Evolutionary conservation across 2,888 invertebrate genomes (phyloP).

Genomic region (Gisinianus flammeolus): DNA sequence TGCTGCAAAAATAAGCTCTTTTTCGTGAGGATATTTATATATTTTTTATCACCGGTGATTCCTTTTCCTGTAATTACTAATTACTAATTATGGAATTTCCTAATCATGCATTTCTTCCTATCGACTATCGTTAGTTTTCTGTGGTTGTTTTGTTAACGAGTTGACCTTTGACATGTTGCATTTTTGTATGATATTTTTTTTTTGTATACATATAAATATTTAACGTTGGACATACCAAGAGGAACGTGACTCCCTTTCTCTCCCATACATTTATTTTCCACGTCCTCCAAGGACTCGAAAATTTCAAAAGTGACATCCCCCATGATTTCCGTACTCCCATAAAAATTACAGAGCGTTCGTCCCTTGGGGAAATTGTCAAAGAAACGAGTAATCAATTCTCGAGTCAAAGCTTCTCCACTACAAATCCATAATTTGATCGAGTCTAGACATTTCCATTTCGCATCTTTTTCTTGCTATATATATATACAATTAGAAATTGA

Average conservation of each 20-base stretch:
- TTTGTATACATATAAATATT: not conserved
- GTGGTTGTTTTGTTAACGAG: no score
- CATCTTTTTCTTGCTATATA: not conserved
- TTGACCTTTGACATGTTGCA: no score
- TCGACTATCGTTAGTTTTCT: no score
- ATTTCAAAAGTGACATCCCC: constrained; percentile 85
- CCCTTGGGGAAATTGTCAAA: constrained; percentile 66
- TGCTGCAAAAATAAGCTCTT: no score
- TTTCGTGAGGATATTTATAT: no score
- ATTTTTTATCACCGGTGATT: no score
- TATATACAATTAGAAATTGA: no score
- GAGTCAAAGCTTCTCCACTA: constrained; percentile 72
- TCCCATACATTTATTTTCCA: constrained; percentile 64
- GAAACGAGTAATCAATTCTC: constrained; percentile 71
- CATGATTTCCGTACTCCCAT: constrained; percentile 91
- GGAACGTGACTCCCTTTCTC: constrained; percentile 31
- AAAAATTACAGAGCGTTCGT: constrained; percentile 80
- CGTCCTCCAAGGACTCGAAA: constrained; percentile 65
- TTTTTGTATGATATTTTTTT: no score
- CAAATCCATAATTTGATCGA: constrained; percentile 80
- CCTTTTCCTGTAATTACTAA: no score
- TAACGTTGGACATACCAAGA: constrained; percentile 24
- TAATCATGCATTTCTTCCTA: no score
- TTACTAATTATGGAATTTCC: no score
- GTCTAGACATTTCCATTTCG: constrained; percentile 62